Percentiles rank a stretch among this genome's conserved stretches.
phyloP scores from a whole-genome alignment of 2,113 vertebrate species.

The Okapia johnstoni region DNA sequence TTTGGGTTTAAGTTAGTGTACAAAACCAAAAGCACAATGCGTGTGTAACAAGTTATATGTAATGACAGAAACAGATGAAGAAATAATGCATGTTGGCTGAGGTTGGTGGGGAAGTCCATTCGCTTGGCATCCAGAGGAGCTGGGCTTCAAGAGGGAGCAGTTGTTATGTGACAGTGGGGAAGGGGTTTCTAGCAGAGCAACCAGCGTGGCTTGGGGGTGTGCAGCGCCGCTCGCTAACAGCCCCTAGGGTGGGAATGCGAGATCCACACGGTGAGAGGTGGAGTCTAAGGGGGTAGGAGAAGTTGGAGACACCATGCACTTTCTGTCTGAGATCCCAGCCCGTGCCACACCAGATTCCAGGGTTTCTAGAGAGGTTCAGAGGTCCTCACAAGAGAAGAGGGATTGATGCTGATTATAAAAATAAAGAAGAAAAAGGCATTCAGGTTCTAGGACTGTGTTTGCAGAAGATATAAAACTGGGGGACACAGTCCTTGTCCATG shows the following conservation, averaged over 20 bases:
- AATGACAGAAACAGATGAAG: neutral
- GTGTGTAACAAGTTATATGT: too few relatives aligned
- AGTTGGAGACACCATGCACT: neutral
- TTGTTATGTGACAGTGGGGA: neutral
- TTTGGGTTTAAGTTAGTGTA: neutral
- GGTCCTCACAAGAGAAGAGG: neutral
- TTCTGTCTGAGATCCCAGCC: neutral
- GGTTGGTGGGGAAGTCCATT: too few relatives aligned
- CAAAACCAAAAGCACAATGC: neutral
- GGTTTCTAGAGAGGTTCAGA: neutral
- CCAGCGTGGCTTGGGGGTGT: too few relatives aligned
- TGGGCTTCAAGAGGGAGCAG: neutral
- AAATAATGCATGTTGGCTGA: neutral
- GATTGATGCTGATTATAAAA: neutral
- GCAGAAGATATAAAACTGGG: neutral
- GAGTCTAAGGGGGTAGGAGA: too few relatives aligned
- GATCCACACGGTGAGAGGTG: fast-evolving
- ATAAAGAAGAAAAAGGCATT: neutral
- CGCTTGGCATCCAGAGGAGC: neutral
- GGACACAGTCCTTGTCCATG: neutral
- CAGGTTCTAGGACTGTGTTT: neutral
- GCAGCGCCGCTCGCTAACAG: neutral
- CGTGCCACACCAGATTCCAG: neutral
- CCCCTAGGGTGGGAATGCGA: too few relatives aligned
- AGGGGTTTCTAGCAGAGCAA: neutral